Evolutionary conservation across 2,888 invertebrate species (phyloP), one percentile per base, ranked within the genome.

Genomic region (Troglohyphantes excavatus): DNA sequence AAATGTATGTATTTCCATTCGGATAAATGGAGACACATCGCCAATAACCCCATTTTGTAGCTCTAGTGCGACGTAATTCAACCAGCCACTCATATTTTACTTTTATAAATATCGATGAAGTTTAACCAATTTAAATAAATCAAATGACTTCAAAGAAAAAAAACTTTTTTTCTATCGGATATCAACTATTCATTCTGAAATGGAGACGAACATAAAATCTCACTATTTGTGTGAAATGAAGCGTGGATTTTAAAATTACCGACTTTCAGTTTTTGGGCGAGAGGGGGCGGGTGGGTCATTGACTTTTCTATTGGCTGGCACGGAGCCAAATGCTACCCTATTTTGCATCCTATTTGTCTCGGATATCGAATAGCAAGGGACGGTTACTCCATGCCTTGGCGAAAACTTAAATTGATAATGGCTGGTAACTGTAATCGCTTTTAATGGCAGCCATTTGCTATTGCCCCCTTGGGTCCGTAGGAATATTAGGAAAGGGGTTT

Each of bases 291-390:
- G 53, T 2, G 53, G 53, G 53, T 53, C 53, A 53, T 53, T 53
- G 53, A 53, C 53, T 53, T 53, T 68, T 68, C 33, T 19, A 68
- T 33, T 33, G 33, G 68, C 68, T 68, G 68, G 68, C 68, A 19
- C 33, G 1, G 7, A 17, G 68, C 68, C 68, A 68, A 68, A n/a
- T 33, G 33, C 33, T 33, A 53, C 33, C 68, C 33, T 33, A 68
- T 68, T 68, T 68, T 68, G 68, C 68, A 68, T 68, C 33, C 68
- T 5, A 33, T 19, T n/a, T 68, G 33, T 68, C 68, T 68, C n/a
- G 13, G 53, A n/a, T 53, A n/a, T 53, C 53, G n/a, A 2, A 53
- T 53, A 11, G 39, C 39, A 3, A 39, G 39, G 9, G 13, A 39
- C 39, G 39, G 39, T 39, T 11, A 11, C 13, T 39, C 0, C 13